phyloP scores from a whole-genome alignment of 53 echinoderm and acorn worm genomes.

The Glandiceps talaboti region DNA sequence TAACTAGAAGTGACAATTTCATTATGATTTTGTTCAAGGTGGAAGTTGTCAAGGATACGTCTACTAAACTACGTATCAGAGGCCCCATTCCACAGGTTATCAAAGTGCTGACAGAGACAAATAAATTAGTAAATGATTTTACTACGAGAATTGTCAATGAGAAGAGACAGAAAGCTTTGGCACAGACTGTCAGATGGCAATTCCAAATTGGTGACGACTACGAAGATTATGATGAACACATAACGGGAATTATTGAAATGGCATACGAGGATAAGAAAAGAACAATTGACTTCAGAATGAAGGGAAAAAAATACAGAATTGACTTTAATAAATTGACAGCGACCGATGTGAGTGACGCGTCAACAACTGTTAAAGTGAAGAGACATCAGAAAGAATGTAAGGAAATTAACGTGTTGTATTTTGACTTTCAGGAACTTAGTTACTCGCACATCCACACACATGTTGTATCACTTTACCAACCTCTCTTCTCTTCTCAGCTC shows the following conservation, averaged over 20 bases:
- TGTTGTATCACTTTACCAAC: too few relatives aligned
- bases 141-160: background rate
- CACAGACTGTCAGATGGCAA: background rate
- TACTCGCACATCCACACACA: too few relatives aligned
- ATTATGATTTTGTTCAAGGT: too few relatives aligned
- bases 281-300: background rate
- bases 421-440: too few relatives aligned
- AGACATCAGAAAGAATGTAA: background rate
- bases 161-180: background rate
- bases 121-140: too few relatives aligned
- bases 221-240: background rate
- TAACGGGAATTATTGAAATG: background rate
- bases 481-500: too few relatives aligned
- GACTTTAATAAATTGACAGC: background rate
- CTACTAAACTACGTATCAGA: too few relatives aligned
- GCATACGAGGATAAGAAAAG: background rate
- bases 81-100: constrained; percentile 11
- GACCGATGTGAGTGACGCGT: background rate
- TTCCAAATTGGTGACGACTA: background rate
- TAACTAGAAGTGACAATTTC: too few relatives aligned
- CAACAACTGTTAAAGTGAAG: background rate
- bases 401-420: too few relatives aligned
- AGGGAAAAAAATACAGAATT: background rate
- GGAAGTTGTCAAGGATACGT: too few relatives aligned
- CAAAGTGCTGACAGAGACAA: too few relatives aligned